Evolutionary conservation across 1,140 invertebrate species (phyloP), one percentile per base, ranked within the genome.

Genomic region (Hypsibius dujardini): DNA sequence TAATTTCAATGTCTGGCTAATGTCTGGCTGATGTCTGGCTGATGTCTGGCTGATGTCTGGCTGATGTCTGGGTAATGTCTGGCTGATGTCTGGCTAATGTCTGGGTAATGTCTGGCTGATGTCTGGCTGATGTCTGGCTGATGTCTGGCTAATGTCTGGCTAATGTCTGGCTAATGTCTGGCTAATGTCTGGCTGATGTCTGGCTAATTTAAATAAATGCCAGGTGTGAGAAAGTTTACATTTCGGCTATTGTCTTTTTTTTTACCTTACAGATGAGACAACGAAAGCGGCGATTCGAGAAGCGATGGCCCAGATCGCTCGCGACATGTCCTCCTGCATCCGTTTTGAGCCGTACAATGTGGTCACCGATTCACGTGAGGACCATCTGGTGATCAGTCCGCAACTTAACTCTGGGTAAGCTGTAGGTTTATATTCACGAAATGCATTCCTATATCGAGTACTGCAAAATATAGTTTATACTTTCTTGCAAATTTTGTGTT

Each of bases 251-350:
- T n/a, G 50, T n/a, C n/a, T 56, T 56, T 56, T 7, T n/a, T 7
- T 56, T n/a, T 56, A 56, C 7, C 50, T 56, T 7, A 56, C 45
- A 67, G 62, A 67, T 67, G 62, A 45, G 45, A 67, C 62, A 15
- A 3, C 12, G 42, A 45, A 3, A 42, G 12, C 62, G 12, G 42
- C 7, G 3, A 67, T 67, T 15, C 12, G 7, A 7, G 42, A 67
- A 15, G 62, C 62, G 12, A 67, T 67, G 42, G 45, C 12, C 62
- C 62, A 67, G 45, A 67, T 67, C 45, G 12, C 62, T 42, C 3
- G 3, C 62, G 62, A 67, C 62, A 67, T 67, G 62, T 67, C 42
- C 62, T 15, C 12, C 12, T 67, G 62, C 62, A 42, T 67, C 12
- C 62, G 62, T 67, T 67, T 67, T 45, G 12, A 12, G 12, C 62